Evolutionary conservation across 2,888 invertebrate species (phyloP).

Genomic region (Cordilura impudica): DNA sequence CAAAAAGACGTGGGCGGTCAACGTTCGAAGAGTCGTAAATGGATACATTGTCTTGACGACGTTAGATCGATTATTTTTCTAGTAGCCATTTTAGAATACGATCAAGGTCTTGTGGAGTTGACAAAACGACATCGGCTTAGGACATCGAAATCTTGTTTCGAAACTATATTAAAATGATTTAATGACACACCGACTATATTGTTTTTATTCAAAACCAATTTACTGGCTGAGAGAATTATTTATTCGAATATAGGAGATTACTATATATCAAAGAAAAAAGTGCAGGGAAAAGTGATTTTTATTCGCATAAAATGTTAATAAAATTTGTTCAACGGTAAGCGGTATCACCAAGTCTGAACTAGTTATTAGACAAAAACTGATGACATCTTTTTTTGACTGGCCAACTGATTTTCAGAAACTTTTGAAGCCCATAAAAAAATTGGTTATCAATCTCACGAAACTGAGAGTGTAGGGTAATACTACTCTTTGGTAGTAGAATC

Average conservation of each 20-base stretch:
- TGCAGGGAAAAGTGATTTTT: too few relatives aligned
- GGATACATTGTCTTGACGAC: constrained; percentile 49
- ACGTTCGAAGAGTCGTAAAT: constrained; percentile 48
- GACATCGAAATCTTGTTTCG: constrained; percentile 98
- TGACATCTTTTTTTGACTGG: too few relatives aligned
- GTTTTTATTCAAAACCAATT: constrained; percentile 89
- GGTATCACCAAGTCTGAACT: too few relatives aligned
- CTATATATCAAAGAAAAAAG: too few relatives aligned
- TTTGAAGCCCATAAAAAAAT: too few relatives aligned
- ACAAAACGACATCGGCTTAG: constrained; percentile 99
- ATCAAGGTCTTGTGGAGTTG: constrained; percentile 97
- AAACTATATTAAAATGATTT: constrained; percentile 99
- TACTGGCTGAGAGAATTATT: constrained; percentile 91
- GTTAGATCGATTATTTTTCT: constrained; percentile 92
- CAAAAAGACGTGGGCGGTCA: constrained; percentile 55
- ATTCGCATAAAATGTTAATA: too few relatives aligned
- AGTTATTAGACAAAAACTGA: too few relatives aligned
- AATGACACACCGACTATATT: constrained; percentile 98
- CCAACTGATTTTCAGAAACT: too few relatives aligned
- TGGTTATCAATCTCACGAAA: too few relatives aligned
- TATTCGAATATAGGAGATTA: constrained; percentile 99
- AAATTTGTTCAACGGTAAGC: too few relatives aligned
- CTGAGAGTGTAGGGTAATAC: too few relatives aligned
- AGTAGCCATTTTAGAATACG: constrained; percentile 96
- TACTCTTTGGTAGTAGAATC: too few relatives aligned